A percentile compares a stretch with the other conserved stretches of the same genome.
phyloP scores from a whole-genome alignment of 2,113 vertebrate species.

The Leucoraja erinaceus region DNA sequence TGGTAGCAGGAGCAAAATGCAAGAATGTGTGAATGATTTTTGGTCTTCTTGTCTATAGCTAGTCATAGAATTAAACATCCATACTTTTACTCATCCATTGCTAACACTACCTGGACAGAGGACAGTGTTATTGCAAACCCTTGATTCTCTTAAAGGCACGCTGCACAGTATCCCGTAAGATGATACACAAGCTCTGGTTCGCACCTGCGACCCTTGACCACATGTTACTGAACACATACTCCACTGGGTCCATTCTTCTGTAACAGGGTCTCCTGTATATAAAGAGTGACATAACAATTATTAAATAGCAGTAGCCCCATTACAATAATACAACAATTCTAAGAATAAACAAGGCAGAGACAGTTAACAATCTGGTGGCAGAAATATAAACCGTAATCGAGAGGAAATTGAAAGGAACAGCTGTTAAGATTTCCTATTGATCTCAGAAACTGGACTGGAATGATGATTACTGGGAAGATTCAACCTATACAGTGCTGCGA shows the following conservation, averaged over 20 bases:
- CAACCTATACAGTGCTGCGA: background rate
- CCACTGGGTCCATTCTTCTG: slow-evolving; percentile 99
- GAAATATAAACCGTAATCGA: background rate
- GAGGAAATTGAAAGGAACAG: background rate
- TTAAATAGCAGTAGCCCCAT: background rate
- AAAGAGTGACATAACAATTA: slow-evolving; percentile 22
- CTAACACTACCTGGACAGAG: slow-evolving; percentile 99
- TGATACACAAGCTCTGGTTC: slow-evolving; percentile 99
- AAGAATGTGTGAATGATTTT: slow-evolving; percentile 21
- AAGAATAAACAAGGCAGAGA: background rate
- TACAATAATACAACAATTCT: background rate
- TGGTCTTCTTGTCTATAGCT: background rate
- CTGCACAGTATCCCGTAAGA: slow-evolving; percentile 99
- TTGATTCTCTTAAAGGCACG: slow-evolving; percentile 99
- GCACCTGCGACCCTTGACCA: slow-evolving; percentile 99
- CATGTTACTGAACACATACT: slow-evolving; percentile 99
- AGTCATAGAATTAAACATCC: slow-evolving; percentile 53
- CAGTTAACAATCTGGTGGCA: background rate
- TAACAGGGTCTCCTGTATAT: slow-evolving; percentile 98
- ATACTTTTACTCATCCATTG: slow-evolving; percentile 76
- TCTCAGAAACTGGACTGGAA: background rate
- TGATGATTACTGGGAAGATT: background rate
- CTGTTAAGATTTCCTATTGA: background rate
- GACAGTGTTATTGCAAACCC: slow-evolving; percentile 99
- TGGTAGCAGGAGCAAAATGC: background rate